Evolutionary conservation across 2,888 invertebrate genomes (phyloP), one percentile per base, ranked within the genome.

Genomic region (Tenthredo livida): DNA sequence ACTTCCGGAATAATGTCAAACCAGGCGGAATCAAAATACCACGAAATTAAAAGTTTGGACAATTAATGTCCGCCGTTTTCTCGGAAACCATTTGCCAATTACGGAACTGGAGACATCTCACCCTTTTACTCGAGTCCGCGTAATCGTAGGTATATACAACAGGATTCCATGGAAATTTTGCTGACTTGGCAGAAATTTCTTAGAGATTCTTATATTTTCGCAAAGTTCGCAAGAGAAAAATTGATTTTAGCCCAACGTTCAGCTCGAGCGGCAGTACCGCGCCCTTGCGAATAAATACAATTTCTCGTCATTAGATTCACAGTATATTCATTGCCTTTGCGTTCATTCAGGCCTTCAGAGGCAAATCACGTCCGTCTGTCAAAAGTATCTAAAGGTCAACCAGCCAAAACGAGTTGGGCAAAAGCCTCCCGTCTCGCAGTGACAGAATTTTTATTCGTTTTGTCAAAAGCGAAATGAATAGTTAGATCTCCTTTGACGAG

Each of bases 21-120:
- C 3, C 40, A 29, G 21, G 37, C 2, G 25, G 40, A 80, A 61
- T 61, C 61, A n/a, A 50, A 4, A 61, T 6, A 80, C 10, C 61
- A 50, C 15, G 21, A 21, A 40, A 80, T 61, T 61, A 61, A 80
- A 61, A 80, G 61, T 80, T 40, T 9, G 21, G 40, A 25, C 40
- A 58, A 61, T 80, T 40, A 61, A 80, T 80, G 61, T 80, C 12
- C 61, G 21, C 21, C 40, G 61, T 80, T 80, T 25, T 40, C 21
- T 9, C 37, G 61, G 80, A 21, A 61, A 40, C 61, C 61, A 61
- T 80, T 61, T 61, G 25, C 80, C 80, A 80, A 80, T 80, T 61
- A 80, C 80, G 15, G 40, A 58, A 10, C 40, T 6, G 21, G 40
- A 40, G 40, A 80, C 78, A 80, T 40, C 40, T 80, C 61, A 21